Conservation (phyloP, 1,140 invertebrate genomes). For the Helicoverpa zea region DNA sequence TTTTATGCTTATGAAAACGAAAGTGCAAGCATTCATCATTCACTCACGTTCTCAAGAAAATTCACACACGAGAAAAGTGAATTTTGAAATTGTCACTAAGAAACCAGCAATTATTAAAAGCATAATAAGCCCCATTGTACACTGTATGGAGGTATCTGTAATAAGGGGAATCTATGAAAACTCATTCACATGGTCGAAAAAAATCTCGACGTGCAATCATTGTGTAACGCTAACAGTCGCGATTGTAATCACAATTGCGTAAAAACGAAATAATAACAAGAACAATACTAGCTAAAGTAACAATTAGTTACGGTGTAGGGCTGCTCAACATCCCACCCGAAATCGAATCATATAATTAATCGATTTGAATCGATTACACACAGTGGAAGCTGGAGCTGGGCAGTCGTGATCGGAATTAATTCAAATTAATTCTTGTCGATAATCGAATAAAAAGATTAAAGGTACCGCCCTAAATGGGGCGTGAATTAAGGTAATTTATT, state of each 20-base stretch:
- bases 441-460: constrained; percentile 53
- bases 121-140: constrained; percentile 19
- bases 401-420: constrained; percentile 2
- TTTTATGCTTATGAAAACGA: not conserved
- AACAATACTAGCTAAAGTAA: constrained; percentile 54
- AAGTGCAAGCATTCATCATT: constrained; percentile 5
- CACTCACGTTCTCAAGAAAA: not conserved
- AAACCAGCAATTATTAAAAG: not conserved
- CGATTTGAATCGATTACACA: constrained; percentile 21
- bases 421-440: constrained; percentile 51
- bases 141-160: constrained; percentile 5
- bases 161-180: constrained; percentile 45
- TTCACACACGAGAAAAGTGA: constrained; percentile 33
- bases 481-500: too few species aligned
- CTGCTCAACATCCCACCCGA: not conserved
- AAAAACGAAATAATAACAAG: constrained; percentile 65
- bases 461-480: not conserved
- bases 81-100: constrained; percentile 10
- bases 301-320: constrained; percentile 62
- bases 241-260: constrained; percentile 52
- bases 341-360: constrained; percentile 18
- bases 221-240: constrained; percentile 34
- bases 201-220: constrained; percentile 17
- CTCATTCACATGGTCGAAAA: constrained; percentile 39
- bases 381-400: not conserved